Base-by-base conservation (phyloP, 2,113 vertebrate genomes). In the Narcine bancroftii region DNA sequence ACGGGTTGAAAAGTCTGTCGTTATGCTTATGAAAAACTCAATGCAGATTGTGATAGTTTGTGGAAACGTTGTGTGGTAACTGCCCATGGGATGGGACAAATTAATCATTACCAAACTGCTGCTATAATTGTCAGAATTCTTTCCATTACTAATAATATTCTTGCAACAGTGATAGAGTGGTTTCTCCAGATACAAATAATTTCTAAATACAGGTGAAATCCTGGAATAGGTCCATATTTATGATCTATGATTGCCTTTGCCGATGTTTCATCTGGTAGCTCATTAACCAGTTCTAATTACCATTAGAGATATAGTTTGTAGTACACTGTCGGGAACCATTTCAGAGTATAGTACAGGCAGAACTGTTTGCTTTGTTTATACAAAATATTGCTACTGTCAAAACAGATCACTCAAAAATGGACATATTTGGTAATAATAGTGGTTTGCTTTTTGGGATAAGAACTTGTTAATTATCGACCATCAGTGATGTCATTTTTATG, bases 371-470 rank as follows among this genome's bases (percentile, higher is more conserved):
- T 91, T 91, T 91, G 89, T 91, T 91, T 91, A 91, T 69, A 71
- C 89, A 91, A 91, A 65, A 91, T 91, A 91, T 91, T 69, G 65
- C 63, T 91, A 91, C 89, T 91, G 89, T 91, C 89, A 91, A 91
- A 91, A 91, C 89, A 91, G 89, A 91, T 91, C 65, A 91, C 47
- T 91, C 89, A 91, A 91, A 91, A 47, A 69, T 45, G 89, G 89
- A 91, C 89, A 91, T 91, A 91, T 91, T 91, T 91, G 60, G 89
- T 91, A 91, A 91, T 69, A 91, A 91, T 47, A 45, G 66, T 91
- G 89, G 89, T 91, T 91, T 91, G 71, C 66, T 91, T 91, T 69
- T 42, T 69, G 89, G 89, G 42, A 91, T 91, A 65, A 91, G 89
- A 91, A 91, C 63, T 91, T 91, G 63, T 91, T 91, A 91, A 91